Percentiles rank a stretch among this genome's conserved stretches.
Evolutionary conservation across 1,140 invertebrate genomes (phyloP).

Genomic region (Gryon sp.): DNA sequence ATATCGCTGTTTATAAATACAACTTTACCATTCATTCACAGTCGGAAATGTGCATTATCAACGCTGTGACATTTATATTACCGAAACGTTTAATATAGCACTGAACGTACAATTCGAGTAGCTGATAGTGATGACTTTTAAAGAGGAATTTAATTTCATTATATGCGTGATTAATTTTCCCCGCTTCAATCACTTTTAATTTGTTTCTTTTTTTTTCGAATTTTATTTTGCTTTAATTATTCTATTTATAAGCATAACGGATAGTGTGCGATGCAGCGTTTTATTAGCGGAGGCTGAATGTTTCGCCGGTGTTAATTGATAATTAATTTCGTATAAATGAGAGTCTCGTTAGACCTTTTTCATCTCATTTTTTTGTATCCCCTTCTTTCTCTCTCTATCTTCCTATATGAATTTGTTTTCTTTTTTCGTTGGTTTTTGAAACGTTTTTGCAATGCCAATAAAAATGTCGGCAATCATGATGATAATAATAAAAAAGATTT

Average conservation of each 20-base stretch:
- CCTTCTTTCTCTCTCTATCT: too few relatives aligned
- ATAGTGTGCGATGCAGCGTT: not conserved
- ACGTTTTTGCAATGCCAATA: too few relatives aligned
- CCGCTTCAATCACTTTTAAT: too few relatives aligned
- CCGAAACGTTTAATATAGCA: constrained; percentile 32
- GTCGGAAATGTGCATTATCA: constrained; percentile 33
- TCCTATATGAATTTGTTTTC: too few relatives aligned
- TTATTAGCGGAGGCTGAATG: constrained; percentile 3
- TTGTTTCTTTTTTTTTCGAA: too few relatives aligned
- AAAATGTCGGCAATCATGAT: constrained; percentile 4
- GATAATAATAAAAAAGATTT: constrained; percentile 40
- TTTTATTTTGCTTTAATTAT: constrained; percentile 19
- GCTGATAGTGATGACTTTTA: constrained; percentile 24
- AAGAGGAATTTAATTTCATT: constrained; percentile 23
- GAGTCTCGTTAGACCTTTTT: constrained; percentile 4
- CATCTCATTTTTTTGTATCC: not conserved
- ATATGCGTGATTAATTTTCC: constrained; percentile 19
- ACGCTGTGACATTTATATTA: constrained; percentile 48
- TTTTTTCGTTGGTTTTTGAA: too few relatives aligned
- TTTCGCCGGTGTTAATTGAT: constrained; percentile 12
- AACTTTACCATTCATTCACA: constrained; percentile 41
- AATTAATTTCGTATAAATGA: constrained; percentile 7
- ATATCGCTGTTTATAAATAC: constrained; percentile 33
- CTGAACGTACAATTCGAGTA: constrained; percentile 32
- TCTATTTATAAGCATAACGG: constrained; percentile 27